These are phyloP conservation scores for Mionectes macconnelli DNA, from an alignment of 2,113 vertebrate genomes.

Conservation along the genomic window DNA sequence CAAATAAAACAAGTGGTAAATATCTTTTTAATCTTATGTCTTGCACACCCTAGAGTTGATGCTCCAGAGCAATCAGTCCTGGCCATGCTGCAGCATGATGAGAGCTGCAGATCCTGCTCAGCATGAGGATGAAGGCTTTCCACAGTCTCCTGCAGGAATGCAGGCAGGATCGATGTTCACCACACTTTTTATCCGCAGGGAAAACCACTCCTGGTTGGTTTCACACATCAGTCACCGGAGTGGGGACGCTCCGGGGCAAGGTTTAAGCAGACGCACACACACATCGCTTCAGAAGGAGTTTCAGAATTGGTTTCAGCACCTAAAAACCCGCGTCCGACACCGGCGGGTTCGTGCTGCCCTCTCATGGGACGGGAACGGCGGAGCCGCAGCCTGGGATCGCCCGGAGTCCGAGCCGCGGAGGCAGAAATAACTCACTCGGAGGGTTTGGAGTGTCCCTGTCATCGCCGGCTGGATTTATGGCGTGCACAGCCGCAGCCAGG, in stretches of 20 bases:
- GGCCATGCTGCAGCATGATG: neutral
- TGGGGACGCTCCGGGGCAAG: neutral
- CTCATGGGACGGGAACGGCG: neutral
- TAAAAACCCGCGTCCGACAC: neutral
- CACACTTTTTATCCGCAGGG: neutral
- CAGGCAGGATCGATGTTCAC: neutral
- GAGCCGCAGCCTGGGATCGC: neutral
- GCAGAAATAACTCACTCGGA: accelerated
- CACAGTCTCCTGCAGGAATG: neutral
- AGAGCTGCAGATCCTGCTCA: neutral
- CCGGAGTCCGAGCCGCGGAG: neutral
- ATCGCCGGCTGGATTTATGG: neutral
- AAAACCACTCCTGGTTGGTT: neutral
- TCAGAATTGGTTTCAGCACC: neutral
- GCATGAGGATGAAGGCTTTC: neutral
- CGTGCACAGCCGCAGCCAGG: neutral
- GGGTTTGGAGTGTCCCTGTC: neutral
- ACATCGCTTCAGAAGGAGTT: neutral
- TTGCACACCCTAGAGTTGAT: neutral
- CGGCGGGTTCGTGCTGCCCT: conserved; percentile 29
- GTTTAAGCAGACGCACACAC: neutral
- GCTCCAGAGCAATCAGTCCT: neutral
- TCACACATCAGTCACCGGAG: neutral
- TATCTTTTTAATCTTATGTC: neutral
- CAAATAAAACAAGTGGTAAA: neutral